These are phyloP conservation scores for Melinopterus prodromus DNA, from an alignment of 2,888 invertebrate species.

Conservation along the genomic window DNA sequence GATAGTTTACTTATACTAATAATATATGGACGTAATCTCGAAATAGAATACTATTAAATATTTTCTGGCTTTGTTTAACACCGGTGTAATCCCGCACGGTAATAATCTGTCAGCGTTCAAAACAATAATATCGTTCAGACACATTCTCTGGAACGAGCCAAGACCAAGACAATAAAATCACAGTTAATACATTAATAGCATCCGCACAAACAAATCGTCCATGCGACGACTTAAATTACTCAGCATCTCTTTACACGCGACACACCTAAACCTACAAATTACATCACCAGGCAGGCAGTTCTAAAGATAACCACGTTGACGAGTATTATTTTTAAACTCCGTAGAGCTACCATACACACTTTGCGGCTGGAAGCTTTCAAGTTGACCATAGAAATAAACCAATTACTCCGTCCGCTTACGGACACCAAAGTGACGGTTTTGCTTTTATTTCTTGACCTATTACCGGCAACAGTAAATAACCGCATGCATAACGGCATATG, in stretches of 20 bases:
- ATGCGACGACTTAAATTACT: not conserved
- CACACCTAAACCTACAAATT: conserved; percentile 4
- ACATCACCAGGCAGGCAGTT: not conserved
- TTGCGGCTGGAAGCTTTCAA: not conserved
- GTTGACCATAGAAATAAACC: not conserved
- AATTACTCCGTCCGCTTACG: not conserved
- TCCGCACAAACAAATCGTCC: not conserved
- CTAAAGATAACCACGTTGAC: not conserved
- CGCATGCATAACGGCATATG: not conserved
- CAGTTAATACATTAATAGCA: conserved; percentile 4
- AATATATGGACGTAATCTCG: not conserved
- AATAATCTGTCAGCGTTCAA: not conserved
- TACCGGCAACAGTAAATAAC: not conserved
- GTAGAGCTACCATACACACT: not conserved
- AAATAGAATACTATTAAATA: not conserved
- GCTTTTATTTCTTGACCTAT: not conserved
- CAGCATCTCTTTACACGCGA: not conserved
- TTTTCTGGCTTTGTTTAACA: not conserved
- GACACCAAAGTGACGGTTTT: not conserved
- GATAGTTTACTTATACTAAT: too few relatives aligned
- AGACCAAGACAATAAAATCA: conserved; percentile 4
- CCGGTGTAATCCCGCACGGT: too few relatives aligned
- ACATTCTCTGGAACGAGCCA: not conserved
- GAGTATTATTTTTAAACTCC: not conserved
- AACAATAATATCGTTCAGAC: not conserved